Conservation (phyloP, 1,140 invertebrate species). For the Rhopalosiphum maidis region DNA sequence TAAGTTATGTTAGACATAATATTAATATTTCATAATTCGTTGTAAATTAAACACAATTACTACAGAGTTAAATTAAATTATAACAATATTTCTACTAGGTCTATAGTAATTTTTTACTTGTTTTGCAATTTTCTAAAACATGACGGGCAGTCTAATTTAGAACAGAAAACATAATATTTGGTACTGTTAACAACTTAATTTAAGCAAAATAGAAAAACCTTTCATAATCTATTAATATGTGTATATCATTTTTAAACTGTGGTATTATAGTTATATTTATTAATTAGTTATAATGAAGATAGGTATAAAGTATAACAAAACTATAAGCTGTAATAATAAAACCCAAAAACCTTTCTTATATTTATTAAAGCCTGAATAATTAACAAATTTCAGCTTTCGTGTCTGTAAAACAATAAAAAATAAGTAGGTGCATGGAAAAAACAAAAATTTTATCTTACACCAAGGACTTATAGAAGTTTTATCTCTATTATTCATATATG, state of each 20-base stretch:
- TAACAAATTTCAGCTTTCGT: not conserved
- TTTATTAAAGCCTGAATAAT: not conserved
- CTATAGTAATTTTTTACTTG: not conserved
- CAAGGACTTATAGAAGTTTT: not conserved
- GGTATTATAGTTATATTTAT: not conserved
- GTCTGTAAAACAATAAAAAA: not conserved
- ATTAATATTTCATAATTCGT: not conserved
- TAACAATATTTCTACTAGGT: not conserved
- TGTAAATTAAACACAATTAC: not conserved
- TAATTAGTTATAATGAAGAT: not conserved
- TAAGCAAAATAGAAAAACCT: not conserved
- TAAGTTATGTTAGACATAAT: not conserved
- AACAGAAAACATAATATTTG: not conserved
- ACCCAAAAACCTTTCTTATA: not conserved
- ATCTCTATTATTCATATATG: not conserved
- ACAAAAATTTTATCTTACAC: not conserved
- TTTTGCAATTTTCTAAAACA: not conserved
- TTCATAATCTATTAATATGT: not conserved
- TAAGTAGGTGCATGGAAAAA: not conserved
- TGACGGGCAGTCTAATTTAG: not conserved
- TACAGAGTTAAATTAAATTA: constrained; percentile 7
- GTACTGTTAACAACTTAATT: not conserved
- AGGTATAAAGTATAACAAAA: not conserved
- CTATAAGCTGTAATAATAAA: not conserved
- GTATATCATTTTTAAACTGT: not conserved